Base-by-base conservation (phyloP, 2,888 invertebrate species). In the Theretra japonica region DNA sequence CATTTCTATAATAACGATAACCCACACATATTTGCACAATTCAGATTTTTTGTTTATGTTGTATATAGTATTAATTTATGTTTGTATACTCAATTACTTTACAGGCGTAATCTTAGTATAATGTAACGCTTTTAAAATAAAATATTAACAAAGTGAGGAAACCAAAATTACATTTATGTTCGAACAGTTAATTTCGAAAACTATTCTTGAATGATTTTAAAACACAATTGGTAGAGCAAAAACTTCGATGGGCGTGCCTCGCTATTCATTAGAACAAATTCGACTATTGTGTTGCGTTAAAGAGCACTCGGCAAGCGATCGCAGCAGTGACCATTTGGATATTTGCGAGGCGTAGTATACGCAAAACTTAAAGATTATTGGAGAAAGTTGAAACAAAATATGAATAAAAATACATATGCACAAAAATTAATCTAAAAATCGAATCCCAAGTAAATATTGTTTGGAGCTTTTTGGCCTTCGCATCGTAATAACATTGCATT, bases 241-340 rank as follows among this genome's bases (percentile, higher is more conserved):
- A 68, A 70, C 17, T 4, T 68, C 28, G 56, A 74, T 76, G 75
- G 88, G 87, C 87, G 89, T 88, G 84, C 70, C 77, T 53, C 77
- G 74, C 77, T 76, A 82, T 86, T 86, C 87, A 89, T 90, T 89
- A 89, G 84, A 89, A 87, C 88, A 82, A 89, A 90, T 90, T 89
- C 83, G 75, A 81, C 77, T 77, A 85, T 89, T 89, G 86, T 90
- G 77, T 72, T 53, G 73, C 17, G 41, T 23, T 65, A 23, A 48
- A 65, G 65, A 65, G 5, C 48, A 65, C 48, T 65, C 48, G 21
- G 17, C 65, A 11, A 62, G 60, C 11, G 11, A 48, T 65, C 65
- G 15, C 33, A 56, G 30, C 17, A 23, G 33, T 65, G 65, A 33
- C 59, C 62, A 65, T 65, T 71, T 25, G 58, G 58, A 53, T n/a